Base-by-base conservation (phyloP, 2,113 vertebrate genomes). In the Nothocercus julius region DNA sequence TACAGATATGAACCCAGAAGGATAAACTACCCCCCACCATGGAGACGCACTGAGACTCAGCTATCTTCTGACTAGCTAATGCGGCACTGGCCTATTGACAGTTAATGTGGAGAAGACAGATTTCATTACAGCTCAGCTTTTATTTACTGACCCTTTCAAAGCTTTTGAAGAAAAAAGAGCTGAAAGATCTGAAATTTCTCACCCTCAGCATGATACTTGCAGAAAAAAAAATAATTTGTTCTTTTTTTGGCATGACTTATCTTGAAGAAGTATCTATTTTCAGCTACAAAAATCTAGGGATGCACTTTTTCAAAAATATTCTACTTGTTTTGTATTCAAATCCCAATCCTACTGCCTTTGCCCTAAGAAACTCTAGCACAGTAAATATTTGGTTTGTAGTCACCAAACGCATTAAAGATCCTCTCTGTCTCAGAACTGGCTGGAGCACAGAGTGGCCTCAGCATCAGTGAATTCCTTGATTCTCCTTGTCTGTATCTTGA, bases 1-100 rank as follows among this genome's bases (percentile, higher is more conserved):
- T 76, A 32, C 20, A 89, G 87, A 45, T 93, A 82, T 95, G 87
- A 96, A 91, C 95, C 59, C 81, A 89, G 77, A 82, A 96, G 91
- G 81, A 90, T 95, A 93, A 96, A 93, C 80, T 90, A 88, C 95
- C 93, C 84, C 83, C 90, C 61, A 49, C 70, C 38, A 87, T n/a
- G 92, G 47, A 87, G 83, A 47, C 86, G 90, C 92, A 69, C 87
- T 69, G 93, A 95, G 92, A 89, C 53, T 84, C 93, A 53, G 75
- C 85, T 88, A 89, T 96, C 77, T 28, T 89, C 72, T 89, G 61
- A 92, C 4, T 12, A 86, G 62, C 73, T 90, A 70, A 92, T 70
- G 54, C 67, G 69, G 28, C 56, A 82, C 12, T 91, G 86, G 49
- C 27, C 81, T 91, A 82, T 74, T 94, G 92, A 89, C 78, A 91